Evolutionary conservation across 2,888 invertebrate species (phyloP).

Genomic region (Pollenia griseotomentosa): DNA sequence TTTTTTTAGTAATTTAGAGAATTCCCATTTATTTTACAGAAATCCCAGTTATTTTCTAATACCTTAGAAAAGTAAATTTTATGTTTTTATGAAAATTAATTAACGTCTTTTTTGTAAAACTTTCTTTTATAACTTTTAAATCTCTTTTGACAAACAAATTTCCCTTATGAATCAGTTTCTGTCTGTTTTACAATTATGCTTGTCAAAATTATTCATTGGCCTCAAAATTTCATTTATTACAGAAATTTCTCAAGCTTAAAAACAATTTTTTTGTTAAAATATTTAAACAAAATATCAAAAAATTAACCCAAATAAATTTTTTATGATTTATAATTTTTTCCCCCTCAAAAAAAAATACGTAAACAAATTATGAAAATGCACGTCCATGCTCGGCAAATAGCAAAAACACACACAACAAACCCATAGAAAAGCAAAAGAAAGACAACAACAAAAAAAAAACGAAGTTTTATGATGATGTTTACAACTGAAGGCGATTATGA

Average conservation of each 20-base stretch:
- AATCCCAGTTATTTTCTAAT: too few species aligned
- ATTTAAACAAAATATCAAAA: neutral
- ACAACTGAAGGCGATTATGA: too few species aligned
- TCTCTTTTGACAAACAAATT: neutral
- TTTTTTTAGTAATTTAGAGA: too few species aligned
- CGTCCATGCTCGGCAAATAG: constrained; percentile 43
- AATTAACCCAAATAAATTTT: neutral
- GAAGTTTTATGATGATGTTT: constrained; percentile 32
- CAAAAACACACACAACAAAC: neutral
- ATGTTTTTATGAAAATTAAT: too few species aligned
- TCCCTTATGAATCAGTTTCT: neutral
- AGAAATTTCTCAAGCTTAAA: constrained; percentile 14
- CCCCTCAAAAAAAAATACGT: constrained; percentile 9
- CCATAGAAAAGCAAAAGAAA: neutral
- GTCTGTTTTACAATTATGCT: neutral
- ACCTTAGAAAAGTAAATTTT: too few species aligned
- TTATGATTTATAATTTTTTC: neutral
- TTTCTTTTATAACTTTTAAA: too few species aligned
- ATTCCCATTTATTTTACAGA: too few species aligned
- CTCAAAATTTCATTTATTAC: constrained; percentile 20
- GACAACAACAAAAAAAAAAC: constrained; percentile 25
- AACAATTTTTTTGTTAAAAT: constrained; percentile 17
- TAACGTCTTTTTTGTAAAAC: too few species aligned
- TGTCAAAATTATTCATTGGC: constrained; percentile 42
- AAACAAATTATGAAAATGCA: constrained; percentile 58